Evolutionary conservation across 2,888 invertebrate genomes (phyloP).

Genomic region (Netelia melanura): DNA sequence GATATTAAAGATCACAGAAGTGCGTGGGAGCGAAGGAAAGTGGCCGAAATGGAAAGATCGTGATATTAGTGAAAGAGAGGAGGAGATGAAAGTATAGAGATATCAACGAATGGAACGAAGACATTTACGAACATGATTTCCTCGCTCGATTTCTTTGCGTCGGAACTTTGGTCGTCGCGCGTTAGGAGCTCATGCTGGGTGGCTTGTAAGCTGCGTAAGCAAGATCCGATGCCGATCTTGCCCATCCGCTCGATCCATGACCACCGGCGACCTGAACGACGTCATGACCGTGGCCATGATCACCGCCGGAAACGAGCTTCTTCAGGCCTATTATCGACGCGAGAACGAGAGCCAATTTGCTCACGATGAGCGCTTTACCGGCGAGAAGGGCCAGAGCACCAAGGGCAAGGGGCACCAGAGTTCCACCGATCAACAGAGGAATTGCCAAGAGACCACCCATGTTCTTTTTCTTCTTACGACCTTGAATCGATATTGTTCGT

Average conservation of each 20-base stretch:
- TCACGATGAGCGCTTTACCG: conserved; percentile 94
- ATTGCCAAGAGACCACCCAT: conserved; percentile 91
- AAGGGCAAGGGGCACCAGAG: conserved; percentile 92
- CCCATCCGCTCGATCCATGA: conserved; percentile 91
- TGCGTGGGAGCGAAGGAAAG: conserved; percentile 36
- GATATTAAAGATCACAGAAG: conserved; percentile 59
- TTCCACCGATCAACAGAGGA: conserved; percentile 92
- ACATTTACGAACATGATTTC: conserved; percentile 41
- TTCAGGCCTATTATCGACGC: conserved; percentile 94
- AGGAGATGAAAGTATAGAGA: conserved; percentile 17
- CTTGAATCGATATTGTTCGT: conserved; percentile 73
- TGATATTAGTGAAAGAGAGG: conserved; percentile 17
- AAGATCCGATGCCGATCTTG: conserved; percentile 88
- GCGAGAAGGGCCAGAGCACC: conserved; percentile 93
- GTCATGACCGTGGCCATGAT: conserved; percentile 87
- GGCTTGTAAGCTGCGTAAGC: conserved; percentile 88
- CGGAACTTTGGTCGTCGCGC: conserved; percentile 28
- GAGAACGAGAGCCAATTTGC: conserved; percentile 92
- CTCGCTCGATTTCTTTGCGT: conserved; percentile 24
- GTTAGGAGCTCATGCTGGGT: conserved; percentile 75
- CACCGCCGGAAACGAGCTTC: conserved; percentile 90
- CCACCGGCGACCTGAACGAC: conserved; percentile 89
- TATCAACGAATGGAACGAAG: conserved; percentile 21
- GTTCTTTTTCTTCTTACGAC: conserved; percentile 90
- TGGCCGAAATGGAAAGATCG: conserved; percentile 1